phyloP scores from a whole-genome alignment of 1,140 invertebrate genomes.

The honey bee (Apis mellifera) region Amel_HAv3.1 CM009931.2:19899501-19900000 shows the following conservation, averaged over 20 bases:
- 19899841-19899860: not conserved
- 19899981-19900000: constrained; percentile 40
- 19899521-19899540: constrained; percentile 14
- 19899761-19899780: not conserved
- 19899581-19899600: not conserved
- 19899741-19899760: not conserved
- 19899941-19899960: not conserved
- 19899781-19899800: not conserved
- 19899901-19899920: not conserved
- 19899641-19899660: not conserved
- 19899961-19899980: not conserved
- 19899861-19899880: not conserved
- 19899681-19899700: too few species aligned
- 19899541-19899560: not conserved
- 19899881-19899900: not conserved
- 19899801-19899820: constrained; percentile 15
- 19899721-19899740: not conserved
- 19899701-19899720: too few species aligned
- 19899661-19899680: too few species aligned
- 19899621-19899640: not conserved
- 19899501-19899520: not conserved
- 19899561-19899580: not conserved
- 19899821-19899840: too few species aligned
- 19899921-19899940: not conserved
- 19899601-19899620: not conserved